Evolutionary conservation across 2,888 invertebrate genomes (phyloP), one percentile per base, ranked within the genome.

Genomic region (Nomada ferruginata): DNA sequence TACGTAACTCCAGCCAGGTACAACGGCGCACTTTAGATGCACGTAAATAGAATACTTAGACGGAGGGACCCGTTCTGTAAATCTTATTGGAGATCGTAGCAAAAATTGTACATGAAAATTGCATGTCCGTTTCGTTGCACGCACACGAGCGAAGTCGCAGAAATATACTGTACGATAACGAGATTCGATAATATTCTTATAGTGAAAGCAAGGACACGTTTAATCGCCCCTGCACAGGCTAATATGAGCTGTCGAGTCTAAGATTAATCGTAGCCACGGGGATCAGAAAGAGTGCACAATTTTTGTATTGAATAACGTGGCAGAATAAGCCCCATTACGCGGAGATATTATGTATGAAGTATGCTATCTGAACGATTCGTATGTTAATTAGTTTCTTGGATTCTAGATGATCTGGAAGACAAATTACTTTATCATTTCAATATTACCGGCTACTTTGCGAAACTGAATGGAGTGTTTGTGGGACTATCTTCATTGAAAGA

Each of bases 31-130:
- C 42, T 60, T 36, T 29, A 44, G 53, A 23, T 53, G 42, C 23
- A 26, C 52, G 44, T 44, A 63, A 69, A 69, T 59, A 64, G 44
- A 68, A 52, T 59, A 9, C 52, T 29, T 15, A 15, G 11, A 23
- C 9, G 4, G 15, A 20, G 11, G n/a, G 4, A 20, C 57, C 36
- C 42, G 7, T 2, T 13, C 11, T 63, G 50, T 23, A 47, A 68
- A 68, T 72, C 52, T 20, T 23, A 59, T 5, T 50, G 13, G 52
- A 4, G 29, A 61, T 50, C 36, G 29, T 15, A 4, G 63, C 18
- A 50, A 76, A 50, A 50, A 29, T 57, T 57, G 18, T 53, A n/a
- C 64, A n/a, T 76, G 76, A 82, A 69, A 80, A 76, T 76, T 64
- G 80, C 76, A 80, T 64, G 80, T 18, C 60, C 26, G 55, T 26